Percentiles rank a stretch among this genome's conserved stretches.
Conservation (phyloP, 2,888 invertebrate genomes). For the Epistrophella euchroma region DNA sequence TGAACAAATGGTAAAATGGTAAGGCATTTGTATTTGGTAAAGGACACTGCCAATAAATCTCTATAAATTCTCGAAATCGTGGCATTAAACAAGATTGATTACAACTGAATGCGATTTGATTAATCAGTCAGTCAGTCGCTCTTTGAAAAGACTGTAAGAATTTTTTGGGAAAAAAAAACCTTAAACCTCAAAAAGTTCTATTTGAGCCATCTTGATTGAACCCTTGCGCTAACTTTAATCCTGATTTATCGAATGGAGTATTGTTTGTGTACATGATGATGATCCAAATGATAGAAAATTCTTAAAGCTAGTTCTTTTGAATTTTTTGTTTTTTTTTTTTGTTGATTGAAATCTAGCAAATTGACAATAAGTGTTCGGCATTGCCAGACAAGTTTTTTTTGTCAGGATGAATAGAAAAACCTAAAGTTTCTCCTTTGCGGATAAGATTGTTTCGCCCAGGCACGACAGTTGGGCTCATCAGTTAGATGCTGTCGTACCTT, state of each 20-base stretch:
- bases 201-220: conserved; percentile 26
- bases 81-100: conserved; percentile 76
- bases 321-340: neutral
- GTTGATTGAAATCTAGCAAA: neutral
- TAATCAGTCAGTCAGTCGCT: conserved; percentile 70
- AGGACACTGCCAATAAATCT: conserved; percentile 73
- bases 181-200: conserved; percentile 6
- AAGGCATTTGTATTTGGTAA: conserved; percentile 27
- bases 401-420: neutral
- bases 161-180: conserved; percentile 27
- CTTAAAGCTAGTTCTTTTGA: neutral
- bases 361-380: neutral
- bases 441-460: too few species aligned
- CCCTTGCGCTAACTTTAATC: conserved; percentile 68
- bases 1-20: conserved; percentile 36
- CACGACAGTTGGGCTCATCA: too few species aligned
- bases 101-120: conserved; percentile 73
- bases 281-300: conserved; percentile 1
- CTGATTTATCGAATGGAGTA: conserved; percentile 71
- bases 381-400: neutral
- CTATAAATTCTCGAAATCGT: conserved; percentile 71
- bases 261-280: conserved; percentile 7
- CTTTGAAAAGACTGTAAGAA: conserved; percentile 11
- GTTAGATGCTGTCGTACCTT: too few species aligned
- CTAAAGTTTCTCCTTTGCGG: too few species aligned